Percentiles rank a stretch among this genome's conserved stretches.
These are phyloP conservation scores for Grapholita molesta DNA, from an alignment of 1,140 invertebrate genomes.

Conservation along the genomic window DNA sequence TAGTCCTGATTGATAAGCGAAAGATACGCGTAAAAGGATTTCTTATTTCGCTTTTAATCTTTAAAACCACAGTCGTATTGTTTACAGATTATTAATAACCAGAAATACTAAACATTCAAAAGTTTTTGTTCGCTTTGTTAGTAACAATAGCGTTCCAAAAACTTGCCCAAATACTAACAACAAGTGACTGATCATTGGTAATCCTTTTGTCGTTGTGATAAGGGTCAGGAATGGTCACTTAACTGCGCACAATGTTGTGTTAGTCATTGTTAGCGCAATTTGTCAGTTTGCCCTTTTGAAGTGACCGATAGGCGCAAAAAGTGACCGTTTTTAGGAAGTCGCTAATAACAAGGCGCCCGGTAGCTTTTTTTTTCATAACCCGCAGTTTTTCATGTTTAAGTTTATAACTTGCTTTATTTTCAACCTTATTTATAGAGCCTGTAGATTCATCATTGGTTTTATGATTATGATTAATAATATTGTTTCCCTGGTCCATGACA, in stretches of 20 bases:
- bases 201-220: too few species aligned
- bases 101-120: background rate
- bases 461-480: background rate
- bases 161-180: slow-evolving; percentile 32
- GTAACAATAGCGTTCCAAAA: slow-evolving; percentile 32
- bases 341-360: slow-evolving; percentile 72
- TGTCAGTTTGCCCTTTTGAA: slow-evolving; percentile 70
- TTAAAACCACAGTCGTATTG: background rate
- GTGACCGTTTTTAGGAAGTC: slow-evolving; percentile 65
- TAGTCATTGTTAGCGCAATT: slow-evolving; percentile 57
- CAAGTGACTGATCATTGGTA: too few species aligned
- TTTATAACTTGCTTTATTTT: background rate
- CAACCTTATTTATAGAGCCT: background rate
- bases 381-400: background rate
- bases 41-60: slow-evolving; percentile 21
- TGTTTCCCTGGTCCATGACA: background rate
- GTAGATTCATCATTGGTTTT: background rate
- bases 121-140: background rate
- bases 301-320: slow-evolving; percentile 61
- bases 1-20: slow-evolving; percentile 41
- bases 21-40: slow-evolving; percentile 38
- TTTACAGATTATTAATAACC: slow-evolving; percentile 12
- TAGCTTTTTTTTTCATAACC: slow-evolving; percentile 50
- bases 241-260: too few species aligned
- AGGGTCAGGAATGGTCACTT: too few species aligned